Conservation (phyloP, 2,797 vertebrate species). For the Eremophila alpestris region DNA sequence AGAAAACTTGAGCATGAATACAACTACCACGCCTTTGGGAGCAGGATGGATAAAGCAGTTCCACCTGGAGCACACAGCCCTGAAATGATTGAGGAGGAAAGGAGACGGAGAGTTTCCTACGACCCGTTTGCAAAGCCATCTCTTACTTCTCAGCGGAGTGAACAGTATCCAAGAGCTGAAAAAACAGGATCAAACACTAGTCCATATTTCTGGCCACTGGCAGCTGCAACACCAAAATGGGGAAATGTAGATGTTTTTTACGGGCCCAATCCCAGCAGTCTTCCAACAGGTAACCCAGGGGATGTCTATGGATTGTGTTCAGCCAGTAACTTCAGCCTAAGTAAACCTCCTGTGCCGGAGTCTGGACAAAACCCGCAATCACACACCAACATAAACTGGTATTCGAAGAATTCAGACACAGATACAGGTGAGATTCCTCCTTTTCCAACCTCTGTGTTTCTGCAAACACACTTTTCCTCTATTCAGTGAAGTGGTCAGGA, state of each 20-base stretch:
- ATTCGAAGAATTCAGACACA: neutral
- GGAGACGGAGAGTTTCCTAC: constrained; percentile 59
- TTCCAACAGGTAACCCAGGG: neutral
- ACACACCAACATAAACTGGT: neutral
- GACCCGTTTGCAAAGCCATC: constrained; percentile 45
- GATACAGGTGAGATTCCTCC: constrained; percentile 35
- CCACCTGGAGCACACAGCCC: neutral
- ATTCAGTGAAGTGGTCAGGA: neutral
- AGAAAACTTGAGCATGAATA: constrained; percentile 87
- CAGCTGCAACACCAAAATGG: neutral
- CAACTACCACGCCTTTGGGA: constrained; percentile 85
- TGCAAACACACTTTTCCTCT: neutral
- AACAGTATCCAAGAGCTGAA: neutral
- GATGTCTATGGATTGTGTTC: neutral
- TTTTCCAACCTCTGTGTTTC: neutral
- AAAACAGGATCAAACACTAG: neutral
- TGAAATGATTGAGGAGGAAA: constrained; percentile 63
- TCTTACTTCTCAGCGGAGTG: neutral
- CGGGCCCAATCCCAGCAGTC: neutral
- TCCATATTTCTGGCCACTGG: neutral
- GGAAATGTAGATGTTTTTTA: neutral
- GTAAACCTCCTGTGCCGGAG: constrained; percentile 74
- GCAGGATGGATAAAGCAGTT: constrained; percentile 62
- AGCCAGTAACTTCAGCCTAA: neutral
- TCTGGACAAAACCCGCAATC: neutral